These are phyloP conservation scores for Siphonodentalium dalli DNA, from an alignment of 2,888 invertebrate genomes.

Conservation along the genomic window DNA sequence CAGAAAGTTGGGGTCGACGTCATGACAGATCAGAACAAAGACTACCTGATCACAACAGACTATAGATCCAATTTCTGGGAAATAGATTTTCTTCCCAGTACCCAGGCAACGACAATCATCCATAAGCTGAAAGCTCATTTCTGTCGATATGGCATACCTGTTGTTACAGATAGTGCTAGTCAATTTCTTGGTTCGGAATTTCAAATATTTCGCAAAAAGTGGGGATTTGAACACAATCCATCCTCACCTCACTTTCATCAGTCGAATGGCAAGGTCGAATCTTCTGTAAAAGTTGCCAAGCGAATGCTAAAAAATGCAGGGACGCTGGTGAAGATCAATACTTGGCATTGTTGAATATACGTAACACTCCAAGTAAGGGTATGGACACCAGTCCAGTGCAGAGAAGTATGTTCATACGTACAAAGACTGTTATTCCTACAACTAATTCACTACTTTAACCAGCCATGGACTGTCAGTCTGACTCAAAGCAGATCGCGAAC, in stretches of 20 bases:
- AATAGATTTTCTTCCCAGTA: background rate
- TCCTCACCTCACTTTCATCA: slow-evolving; percentile 1
- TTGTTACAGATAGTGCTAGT: background rate
- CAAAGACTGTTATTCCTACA: slow-evolving; percentile 4
- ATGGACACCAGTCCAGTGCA: too few species aligned
- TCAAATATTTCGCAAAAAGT: background rate
- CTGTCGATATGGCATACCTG: slow-evolving; percentile 8
- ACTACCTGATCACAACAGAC: slow-evolving; percentile 4
- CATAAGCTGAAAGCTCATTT: slow-evolving; percentile 1
- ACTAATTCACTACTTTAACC: background rate
- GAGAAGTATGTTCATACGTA: background rate
- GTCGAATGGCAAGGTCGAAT: slow-evolving; percentile 8
- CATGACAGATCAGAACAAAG: background rate
- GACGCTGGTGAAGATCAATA: slow-evolving; percentile 1
- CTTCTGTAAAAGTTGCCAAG: too few species aligned
- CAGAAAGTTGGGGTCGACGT: slow-evolving; percentile 9
- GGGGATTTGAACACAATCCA: background rate
- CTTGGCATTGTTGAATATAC: background rate
- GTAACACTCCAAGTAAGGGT: slow-evolving; percentile 6
- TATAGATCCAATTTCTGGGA: slow-evolving; percentile 11
- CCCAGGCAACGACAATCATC: background rate
- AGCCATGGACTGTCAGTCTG: background rate
- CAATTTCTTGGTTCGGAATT: background rate
- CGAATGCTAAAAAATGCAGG: too few species aligned
- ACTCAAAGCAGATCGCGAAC: background rate